Base-by-base conservation (phyloP, 2,797 vertebrate species). In the Microtus obscurus region DNA sequence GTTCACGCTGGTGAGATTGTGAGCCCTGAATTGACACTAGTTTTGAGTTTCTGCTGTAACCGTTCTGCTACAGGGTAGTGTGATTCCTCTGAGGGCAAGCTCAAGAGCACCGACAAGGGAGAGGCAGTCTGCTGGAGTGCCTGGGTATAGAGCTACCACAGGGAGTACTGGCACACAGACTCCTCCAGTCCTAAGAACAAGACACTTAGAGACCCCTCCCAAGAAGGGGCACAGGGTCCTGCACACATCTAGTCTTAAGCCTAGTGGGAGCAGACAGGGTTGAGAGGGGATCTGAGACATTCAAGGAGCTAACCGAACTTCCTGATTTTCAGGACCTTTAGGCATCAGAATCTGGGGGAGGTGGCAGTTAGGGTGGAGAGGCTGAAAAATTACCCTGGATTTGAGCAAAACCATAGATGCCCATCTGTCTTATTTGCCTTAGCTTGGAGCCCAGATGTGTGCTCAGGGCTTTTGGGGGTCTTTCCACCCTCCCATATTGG, bases 361-460 rank as follows among this genome's bases (percentile, higher is more conserved):
- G 61, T 25, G 51, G 29, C 3, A 7, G 73, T 69, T 0, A 6
- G 25, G 37, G 80, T 43, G 23, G 71, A 14, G 21, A 67, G 19
- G 31, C 37, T 2, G 6, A 77, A 91, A 82, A 69, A 56, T 83
- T 21, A 59, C 77, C 69, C 61, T 65, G 85, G 93, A 89, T 61
- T 89, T 89, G 21, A 93, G 91, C 43, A 81, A 90, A 5, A 73
- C 61, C 34, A 23, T 2, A 90, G 93, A 86, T 53, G 27, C 71
- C 82, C 88, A 87, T 94, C 73, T 96, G 93, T 63, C 80, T 88
- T 67, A 73, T 37, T 10, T 17, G 17, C 93, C 93, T 95, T 86
- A 95, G 93, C 85, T 96, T 90, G 83, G 90, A 86, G 95, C 88
- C 78, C 91, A 92, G 94, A 96, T 87, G 91, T 87, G 37, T 27